Conservation (phyloP, 2,888 invertebrate genomes). For the Molorchus minor region DNA sequence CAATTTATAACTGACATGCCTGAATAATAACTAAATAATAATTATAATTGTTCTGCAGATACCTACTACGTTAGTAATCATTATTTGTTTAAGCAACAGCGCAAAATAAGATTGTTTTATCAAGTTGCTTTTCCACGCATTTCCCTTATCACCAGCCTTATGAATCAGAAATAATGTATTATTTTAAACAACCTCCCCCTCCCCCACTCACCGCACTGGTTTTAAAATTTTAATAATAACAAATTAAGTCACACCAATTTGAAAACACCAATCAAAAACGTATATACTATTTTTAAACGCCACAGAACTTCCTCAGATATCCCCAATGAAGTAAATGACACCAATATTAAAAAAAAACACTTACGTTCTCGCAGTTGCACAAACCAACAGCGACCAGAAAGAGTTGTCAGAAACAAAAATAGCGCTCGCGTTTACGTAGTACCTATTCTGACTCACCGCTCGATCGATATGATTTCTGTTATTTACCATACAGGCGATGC, state of each 20-base stretch:
- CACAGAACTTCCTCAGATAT: neutral
- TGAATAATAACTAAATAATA: too few relatives aligned
- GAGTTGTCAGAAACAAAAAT: constrained; percentile 29
- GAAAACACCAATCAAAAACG: neutral
- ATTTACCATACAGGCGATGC: neutral
- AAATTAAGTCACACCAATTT: neutral
- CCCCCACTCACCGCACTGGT: neutral
- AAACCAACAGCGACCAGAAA: constrained; percentile 21
- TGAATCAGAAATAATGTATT: too few relatives aligned
- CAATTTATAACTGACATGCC: too few relatives aligned
- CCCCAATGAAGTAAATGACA: neutral
- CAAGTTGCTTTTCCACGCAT: too few relatives aligned
- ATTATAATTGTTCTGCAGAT: too few relatives aligned
- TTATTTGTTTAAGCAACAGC: too few relatives aligned
- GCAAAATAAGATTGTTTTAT: too few relatives aligned
- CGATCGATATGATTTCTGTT: constrained; percentile 17
- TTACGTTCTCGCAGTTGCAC: constrained; percentile 15
- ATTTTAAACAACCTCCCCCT: too few relatives aligned
- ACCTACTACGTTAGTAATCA: too few relatives aligned
- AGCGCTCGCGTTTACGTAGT: constrained; percentile 14
- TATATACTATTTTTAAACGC: neutral
- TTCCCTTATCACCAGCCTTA: too few relatives aligned
- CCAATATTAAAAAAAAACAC: constrained; percentile 7
- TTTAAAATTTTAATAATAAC: neutral
- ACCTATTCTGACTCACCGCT: constrained; percentile 26